Evolutionary conservation across 2,797 vertebrate genomes (phyloP), one percentile per base, ranked within the genome.

Genomic region (Hoplostethus mediterraneus): DNA sequence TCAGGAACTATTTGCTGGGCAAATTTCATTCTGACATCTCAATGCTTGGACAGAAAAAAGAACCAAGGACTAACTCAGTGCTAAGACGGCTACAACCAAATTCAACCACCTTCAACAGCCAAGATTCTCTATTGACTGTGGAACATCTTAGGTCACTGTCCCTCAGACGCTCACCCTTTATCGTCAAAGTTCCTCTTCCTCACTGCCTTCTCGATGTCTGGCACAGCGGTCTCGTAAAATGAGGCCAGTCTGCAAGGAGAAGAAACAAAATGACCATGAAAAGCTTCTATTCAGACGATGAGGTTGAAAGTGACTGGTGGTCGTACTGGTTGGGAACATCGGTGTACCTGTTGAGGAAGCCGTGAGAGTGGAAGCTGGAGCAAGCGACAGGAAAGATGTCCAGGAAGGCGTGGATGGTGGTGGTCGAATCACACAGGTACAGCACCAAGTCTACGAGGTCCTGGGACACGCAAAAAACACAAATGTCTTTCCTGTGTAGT

Each of bases 361-460:
- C 91, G 0, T 97, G 95, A 45, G 95, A 95, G 67, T 97, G 95
- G 90, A 99, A 97, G 73, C 94, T 96, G 56, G 94, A 87, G 86
- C 95, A 97, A 71, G 97, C 96, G 21, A 90, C 71, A 0, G 97
- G 97, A 80, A 97, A 99, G 84, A 98, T 94, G 70, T 98, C 98
- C 80, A 99, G 91, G 77, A 99, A 99, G 8, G 97, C 96, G 89
- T 97, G 97, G 58, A 99, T 93, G 0, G 98, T 99, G 13, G 95
- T 96, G 82, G 95, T 96, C 2, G 95, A 96, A 87, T 99, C 98
- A 57, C 98, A 98, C 64, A 99, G 90, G 87, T 98, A 99, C 65
- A 96, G 85, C 58, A 97, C 80, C 13, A 98, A 79, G 80, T 99
- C 98, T 71, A 91, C 94, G 77, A 99, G 89, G 31, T 98, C 97